phyloP scores from a whole-genome alignment of 2,113 vertebrate genomes.

The Cyprinodon tularosa region DNA sequence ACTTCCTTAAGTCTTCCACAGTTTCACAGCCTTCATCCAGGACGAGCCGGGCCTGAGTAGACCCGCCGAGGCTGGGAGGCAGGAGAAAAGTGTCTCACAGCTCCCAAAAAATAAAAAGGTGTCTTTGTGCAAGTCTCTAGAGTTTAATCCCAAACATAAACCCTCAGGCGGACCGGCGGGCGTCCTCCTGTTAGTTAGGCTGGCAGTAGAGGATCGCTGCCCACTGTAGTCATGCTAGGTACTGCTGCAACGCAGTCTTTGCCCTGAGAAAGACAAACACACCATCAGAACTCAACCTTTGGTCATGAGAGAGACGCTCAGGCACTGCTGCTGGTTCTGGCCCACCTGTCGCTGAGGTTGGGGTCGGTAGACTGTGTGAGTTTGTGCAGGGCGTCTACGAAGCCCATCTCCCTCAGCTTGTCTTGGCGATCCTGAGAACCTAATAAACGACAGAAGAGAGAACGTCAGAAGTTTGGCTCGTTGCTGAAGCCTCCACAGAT shows the following conservation, averaged over 20 bases:
- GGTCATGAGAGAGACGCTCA: neutral
- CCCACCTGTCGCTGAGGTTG: constrained; percentile 96
- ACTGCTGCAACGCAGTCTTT: constrained; percentile 98
- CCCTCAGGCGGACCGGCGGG: constrained; percentile 19
- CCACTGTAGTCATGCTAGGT: constrained; percentile 89
- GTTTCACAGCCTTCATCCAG: constrained; percentile 18
- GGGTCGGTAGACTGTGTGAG: constrained; percentile 92
- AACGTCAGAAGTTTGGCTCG: neutral
- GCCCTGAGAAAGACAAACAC: constrained; percentile 82
- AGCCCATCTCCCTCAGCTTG: constrained; percentile 96
- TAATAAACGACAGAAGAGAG: constrained; percentile 46
- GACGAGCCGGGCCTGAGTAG: neutral
- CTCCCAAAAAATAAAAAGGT: constrained; percentile 52
- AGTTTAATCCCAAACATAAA: constrained; percentile 39
- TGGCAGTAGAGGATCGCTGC: constrained; percentile 73
- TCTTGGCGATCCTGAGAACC: constrained; percentile 98
- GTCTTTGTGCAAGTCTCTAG: constrained; percentile 74
- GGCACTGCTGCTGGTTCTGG: neutral
- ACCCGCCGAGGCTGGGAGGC: constrained; percentile 18
- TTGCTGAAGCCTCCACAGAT: too few species aligned
- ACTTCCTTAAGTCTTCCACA: constrained; percentile 12
- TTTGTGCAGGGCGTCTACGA: constrained; percentile 97
- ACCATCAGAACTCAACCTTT: neutral
- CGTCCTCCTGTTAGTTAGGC: constrained; percentile 67
- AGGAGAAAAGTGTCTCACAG: constrained; percentile 35